A percentile compares a stretch with the other conserved stretches of the same genome.
These are phyloP conservation scores for Coluber constrictor DNA, from an alignment of 2,797 vertebrate genomes.

Conservation along the genomic window DNA sequence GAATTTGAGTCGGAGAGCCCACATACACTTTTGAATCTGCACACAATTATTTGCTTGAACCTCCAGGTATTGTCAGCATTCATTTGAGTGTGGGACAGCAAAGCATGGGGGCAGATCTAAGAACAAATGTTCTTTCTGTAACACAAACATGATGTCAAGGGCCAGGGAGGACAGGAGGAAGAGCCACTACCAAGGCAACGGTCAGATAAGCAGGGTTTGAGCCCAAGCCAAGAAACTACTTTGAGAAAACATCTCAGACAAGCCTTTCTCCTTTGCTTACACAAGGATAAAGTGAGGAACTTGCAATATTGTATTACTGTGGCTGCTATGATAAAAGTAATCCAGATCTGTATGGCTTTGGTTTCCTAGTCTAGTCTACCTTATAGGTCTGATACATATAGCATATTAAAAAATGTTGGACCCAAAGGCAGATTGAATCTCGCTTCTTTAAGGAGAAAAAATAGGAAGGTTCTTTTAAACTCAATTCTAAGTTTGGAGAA, in stretches of 20 bases:
- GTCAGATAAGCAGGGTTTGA: not conserved
- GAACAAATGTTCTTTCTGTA: slow-evolving; percentile 13
- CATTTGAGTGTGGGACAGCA: not conserved
- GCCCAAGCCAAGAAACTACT: not conserved
- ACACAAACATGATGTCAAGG: not conserved
- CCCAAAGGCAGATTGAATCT: slow-evolving; percentile 3
- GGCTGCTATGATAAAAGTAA: not conserved
- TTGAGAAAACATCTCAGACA: not conserved
- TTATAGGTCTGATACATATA: not conserved
- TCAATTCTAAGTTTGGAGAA: not conserved
- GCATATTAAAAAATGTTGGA: not conserved
- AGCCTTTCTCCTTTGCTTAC: not conserved
- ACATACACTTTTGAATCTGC: not conserved
- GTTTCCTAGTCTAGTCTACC: not conserved
- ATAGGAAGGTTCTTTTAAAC: not conserved
- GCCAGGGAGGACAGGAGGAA: not conserved
- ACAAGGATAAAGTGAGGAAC: not conserved
- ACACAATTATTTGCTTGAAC: not conserved
- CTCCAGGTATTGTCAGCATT: not conserved
- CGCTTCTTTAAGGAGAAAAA: not conserved
- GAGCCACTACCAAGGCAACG: not conserved
- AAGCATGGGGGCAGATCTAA: not conserved
- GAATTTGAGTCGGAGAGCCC: slow-evolving; percentile 11
- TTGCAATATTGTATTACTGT: not conserved
- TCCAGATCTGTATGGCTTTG: not conserved